Evolutionary conservation across 35 echinoderm and acorn worm species (phyloP).

Genomic region (Eucidaris tribuloides): DNA sequence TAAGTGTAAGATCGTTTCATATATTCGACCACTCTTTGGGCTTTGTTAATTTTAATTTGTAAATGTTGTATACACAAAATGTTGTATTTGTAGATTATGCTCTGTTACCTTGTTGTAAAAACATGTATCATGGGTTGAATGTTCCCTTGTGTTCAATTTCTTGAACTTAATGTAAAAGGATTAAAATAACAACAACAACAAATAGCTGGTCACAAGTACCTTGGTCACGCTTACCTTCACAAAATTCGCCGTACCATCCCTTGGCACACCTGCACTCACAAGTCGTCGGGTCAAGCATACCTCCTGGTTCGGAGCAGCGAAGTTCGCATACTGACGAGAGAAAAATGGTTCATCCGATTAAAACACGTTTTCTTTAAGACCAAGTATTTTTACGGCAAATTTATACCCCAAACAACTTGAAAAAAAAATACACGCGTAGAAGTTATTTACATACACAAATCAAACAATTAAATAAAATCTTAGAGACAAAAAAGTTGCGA

Average conservation of each 20-base stretch:
- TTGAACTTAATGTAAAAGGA: not conserved
- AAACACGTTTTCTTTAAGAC: not conserved
- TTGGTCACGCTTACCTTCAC: constrained; percentile 31
- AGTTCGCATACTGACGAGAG: constrained; percentile 42
- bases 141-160: too few relatives aligned
- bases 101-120: too few relatives aligned
- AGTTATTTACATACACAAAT: not conserved
- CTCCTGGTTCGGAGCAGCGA: constrained; percentile 41
- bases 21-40: too few relatives aligned
- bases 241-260: constrained; percentile 54
- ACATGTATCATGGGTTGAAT: too few relatives aligned
- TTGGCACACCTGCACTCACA: constrained; percentile 49
- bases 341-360: not conserved
- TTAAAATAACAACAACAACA: not conserved
- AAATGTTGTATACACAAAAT: too few relatives aligned
- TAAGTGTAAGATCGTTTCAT: too few relatives aligned
- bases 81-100: too few relatives aligned
- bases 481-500: not conserved
- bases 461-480: not conserved
- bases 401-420: not conserved
- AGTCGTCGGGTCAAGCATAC: constrained; percentile 15
- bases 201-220: not conserved
- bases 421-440: too few relatives aligned
- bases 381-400: not conserved
- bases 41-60: too few relatives aligned